A percentile compares a stretch with the other conserved stretches of the same genome.
Conservation (phyloP, 30 jellyfish, hydroid and myxozoan genomes). For the Aurelia coerulea region DNA sequence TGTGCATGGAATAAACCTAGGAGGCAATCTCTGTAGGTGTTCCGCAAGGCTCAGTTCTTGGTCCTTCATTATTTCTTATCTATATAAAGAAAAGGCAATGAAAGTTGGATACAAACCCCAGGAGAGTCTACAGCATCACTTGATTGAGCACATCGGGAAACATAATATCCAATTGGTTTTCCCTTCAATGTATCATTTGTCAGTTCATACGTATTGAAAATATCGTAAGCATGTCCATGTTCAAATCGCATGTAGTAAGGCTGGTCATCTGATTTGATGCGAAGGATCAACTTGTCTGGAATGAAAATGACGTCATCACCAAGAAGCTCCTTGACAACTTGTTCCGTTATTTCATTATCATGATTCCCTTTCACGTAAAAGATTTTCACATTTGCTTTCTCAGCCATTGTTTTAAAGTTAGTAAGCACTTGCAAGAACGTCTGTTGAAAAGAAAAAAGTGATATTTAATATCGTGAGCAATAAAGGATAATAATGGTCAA, state of each 20-base stretch:
- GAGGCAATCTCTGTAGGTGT: too few relatives aligned
- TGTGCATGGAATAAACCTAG: too few relatives aligned
- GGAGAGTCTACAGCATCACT: not conserved
- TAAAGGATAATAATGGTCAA: too few relatives aligned
- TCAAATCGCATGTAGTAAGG: slow-evolving; percentile 52
- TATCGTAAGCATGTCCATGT: slow-evolving; percentile 65
- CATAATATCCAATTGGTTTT: slow-evolving; percentile 51
- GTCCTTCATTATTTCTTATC: too few relatives aligned
- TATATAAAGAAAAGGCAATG: too few relatives aligned
- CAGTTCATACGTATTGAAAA: slow-evolving; percentile 24
- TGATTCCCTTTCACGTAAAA: slow-evolving; percentile 66
- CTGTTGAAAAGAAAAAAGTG: too few relatives aligned
- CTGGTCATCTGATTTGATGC: slow-evolving; percentile 13
- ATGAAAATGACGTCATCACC: slow-evolving; percentile 40
- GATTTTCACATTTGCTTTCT: slow-evolving; percentile 44
- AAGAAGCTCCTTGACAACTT: slow-evolving; percentile 22
- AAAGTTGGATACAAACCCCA: too few relatives aligned
- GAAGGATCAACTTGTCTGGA: slow-evolving; percentile 39
- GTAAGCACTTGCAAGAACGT: too few relatives aligned
- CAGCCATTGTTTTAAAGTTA: slow-evolving; percentile 42
- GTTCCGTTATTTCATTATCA: slow-evolving; percentile 42
- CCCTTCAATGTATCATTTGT: slow-evolving; percentile 33
- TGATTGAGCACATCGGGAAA: slow-evolving; percentile 47
- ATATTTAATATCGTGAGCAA: too few relatives aligned
- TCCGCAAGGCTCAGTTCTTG: too few relatives aligned